phyloP scores from a whole-genome alignment of 2,113 vertebrate genomes.

The Microtus richardsoni region DNA sequence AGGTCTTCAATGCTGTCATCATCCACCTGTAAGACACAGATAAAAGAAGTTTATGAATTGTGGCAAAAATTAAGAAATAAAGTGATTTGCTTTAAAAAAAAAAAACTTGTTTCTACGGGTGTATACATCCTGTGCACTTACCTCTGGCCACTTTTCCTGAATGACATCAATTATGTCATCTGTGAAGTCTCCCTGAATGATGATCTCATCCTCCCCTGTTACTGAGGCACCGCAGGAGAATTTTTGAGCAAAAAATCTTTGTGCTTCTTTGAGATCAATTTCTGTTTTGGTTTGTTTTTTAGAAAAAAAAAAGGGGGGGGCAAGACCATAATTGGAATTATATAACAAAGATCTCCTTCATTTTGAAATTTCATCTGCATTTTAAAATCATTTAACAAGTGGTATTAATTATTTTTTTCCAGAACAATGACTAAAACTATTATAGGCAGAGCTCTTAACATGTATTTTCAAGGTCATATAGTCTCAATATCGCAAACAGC shows the following conservation, averaged over 20 bases:
- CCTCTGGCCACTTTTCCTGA: conserved; percentile 99
- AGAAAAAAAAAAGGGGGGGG: conserved; percentile 42
- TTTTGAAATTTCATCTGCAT: conserved; percentile 60
- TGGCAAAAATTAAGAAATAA: neutral
- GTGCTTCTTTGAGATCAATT: conserved; percentile 99
- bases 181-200: conserved; percentile 99
- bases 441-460: neutral
- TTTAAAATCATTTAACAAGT: conserved; percentile 58
- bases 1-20: conserved; percentile 99
- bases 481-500: neutral
- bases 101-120: neutral
- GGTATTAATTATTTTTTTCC: neutral
- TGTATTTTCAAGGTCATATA: neutral
- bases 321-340: conserved; percentile 47
- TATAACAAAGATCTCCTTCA: conserved; percentile 9
- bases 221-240: conserved; percentile 99
- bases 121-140: conserved; percentile 69
- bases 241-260: conserved; percentile 99
- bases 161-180: conserved; percentile 99
- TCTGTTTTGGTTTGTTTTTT: conserved; percentile 92
- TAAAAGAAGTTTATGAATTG: conserved; percentile 3
- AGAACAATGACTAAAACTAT: conserved; percentile 45
- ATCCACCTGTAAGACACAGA: conserved; percentile 91
- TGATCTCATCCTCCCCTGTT: conserved; percentile 98
- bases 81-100: neutral